Evolutionary conservation across 2,113 vertebrate species (phyloP), one percentile per base, ranked within the genome.

Genomic region (Gadus chalcogrammus): DNA sequence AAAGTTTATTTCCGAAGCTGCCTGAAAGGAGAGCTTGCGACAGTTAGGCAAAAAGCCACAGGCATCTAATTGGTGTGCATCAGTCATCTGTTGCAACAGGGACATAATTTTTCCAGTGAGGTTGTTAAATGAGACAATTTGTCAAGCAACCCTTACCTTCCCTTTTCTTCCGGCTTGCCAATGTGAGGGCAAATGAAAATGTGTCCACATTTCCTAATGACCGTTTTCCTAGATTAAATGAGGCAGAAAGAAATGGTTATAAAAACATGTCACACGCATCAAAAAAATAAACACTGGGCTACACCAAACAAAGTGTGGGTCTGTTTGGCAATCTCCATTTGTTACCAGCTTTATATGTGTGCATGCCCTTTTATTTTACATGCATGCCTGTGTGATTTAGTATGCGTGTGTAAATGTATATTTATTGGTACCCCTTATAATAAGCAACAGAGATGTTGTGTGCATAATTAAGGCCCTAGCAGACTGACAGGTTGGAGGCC

Each of bases 41-140:
- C 27, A 55, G 27, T 31, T 70, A 24, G 28, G 42, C 65, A 38
- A 72, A 66, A 28, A 60, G 31, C 55, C 56, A 42, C 35, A 24
- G 11, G 64, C 48, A 16, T 35, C 62, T 65, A 71, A 72, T 61
- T 66, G 61, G 16, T 3, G 55, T 52, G 59, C 53, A 31, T 64
- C 68, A 55, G 48, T 55, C 65, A 68, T 67, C 60, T 63, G 38
- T 63, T 15, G 27, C 16, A 58, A 4, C 15, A 17, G 12, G 28
- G 28, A 20, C n/a, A 75, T 67, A 52, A 59, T 20, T 83, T 58
- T 71, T 56, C 63, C 55, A 59, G 18, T 63, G 67, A 27, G 12
- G 65, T 65, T 28, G 48, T 13, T 20, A 28, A 67, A 35, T 52
- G 24, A 60, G 28, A 65, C 8, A 38, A 77, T 52, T 73, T 5